Conservation (phyloP, 2,888 invertebrate species). For the Acleris sparsana region DNA sequence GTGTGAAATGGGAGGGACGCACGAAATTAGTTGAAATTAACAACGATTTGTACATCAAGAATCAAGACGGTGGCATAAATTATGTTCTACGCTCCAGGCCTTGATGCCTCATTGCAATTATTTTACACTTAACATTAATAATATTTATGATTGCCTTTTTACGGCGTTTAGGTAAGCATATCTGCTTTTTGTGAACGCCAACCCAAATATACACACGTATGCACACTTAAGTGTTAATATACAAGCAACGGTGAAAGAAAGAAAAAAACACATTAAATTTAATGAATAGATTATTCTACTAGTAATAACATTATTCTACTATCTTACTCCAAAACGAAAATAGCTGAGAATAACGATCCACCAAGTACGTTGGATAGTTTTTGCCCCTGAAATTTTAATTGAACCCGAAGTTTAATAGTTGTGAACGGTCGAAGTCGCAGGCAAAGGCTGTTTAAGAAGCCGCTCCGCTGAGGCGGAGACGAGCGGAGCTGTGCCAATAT, state of each 20-base stretch:
- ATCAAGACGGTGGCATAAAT: conserved; percentile 43
- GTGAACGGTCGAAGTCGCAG: no score
- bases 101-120: conserved; percentile 30
- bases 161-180: not conserved
- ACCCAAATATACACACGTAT: not conserved
- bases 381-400: no score
- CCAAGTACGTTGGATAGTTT: no score
- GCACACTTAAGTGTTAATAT: not conserved
- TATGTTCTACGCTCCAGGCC: conserved; percentile 44
- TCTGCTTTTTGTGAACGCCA: conserved; percentile 5
- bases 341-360: no score
- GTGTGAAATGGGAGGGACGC: conserved; percentile 40
- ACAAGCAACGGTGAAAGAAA: not conserved
- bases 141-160: conserved; percentile 19
- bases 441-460: no score
- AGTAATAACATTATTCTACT: no score
- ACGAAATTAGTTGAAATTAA: conserved; percentile 44
- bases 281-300: not conserved
- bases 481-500: no score
- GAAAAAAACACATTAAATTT: no score
- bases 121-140: conserved; percentile 33
- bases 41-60: conserved; percentile 42
- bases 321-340: no score
- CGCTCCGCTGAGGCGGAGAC: no score
- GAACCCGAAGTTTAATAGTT: no score